Conservation (phyloP, 2,797 vertebrate genomes). For the Morus bassanus region DNA sequence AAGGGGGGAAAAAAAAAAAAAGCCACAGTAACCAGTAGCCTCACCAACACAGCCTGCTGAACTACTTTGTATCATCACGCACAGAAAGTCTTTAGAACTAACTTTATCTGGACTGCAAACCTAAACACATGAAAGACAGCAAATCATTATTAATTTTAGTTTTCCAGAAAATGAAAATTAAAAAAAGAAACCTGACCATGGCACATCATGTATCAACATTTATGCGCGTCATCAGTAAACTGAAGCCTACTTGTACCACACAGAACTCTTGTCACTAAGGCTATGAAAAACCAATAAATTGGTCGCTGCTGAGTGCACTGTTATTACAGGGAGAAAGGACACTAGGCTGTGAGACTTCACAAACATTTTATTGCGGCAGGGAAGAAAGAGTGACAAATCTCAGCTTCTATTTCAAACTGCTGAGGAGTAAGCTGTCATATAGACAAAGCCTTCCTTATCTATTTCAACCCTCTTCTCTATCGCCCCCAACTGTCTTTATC, state of each 20-base stretch:
- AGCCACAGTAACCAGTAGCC: neutral
- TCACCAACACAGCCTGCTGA: neutral
- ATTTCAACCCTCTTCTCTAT: neutral
- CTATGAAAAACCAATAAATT: neutral
- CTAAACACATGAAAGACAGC: neutral
- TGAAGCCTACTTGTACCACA: neutral
- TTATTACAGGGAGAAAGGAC: neutral
- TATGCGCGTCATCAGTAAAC: neutral
- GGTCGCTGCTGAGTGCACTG: neutral
- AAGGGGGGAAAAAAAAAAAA: neutral
- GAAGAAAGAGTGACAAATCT: neutral
- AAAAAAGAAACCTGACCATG: neutral
- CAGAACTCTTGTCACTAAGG: neutral
- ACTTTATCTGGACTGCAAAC: neutral
- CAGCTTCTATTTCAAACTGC: neutral
- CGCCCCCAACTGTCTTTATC: neutral
- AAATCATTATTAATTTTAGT: neutral
- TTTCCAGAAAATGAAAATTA: neutral
- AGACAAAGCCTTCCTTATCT: neutral
- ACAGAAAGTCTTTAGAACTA: neutral
- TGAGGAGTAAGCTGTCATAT: neutral
- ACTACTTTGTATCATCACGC: neutral
- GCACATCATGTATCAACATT: neutral
- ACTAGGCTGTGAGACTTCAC: neutral
- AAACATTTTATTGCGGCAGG: neutral